A percentile compares a stretch with the other conserved stretches of the same genome.
Evolutionary conservation across 2,888 invertebrate species (phyloP).

Genomic region (Bembecia ichneumoniformis): DNA sequence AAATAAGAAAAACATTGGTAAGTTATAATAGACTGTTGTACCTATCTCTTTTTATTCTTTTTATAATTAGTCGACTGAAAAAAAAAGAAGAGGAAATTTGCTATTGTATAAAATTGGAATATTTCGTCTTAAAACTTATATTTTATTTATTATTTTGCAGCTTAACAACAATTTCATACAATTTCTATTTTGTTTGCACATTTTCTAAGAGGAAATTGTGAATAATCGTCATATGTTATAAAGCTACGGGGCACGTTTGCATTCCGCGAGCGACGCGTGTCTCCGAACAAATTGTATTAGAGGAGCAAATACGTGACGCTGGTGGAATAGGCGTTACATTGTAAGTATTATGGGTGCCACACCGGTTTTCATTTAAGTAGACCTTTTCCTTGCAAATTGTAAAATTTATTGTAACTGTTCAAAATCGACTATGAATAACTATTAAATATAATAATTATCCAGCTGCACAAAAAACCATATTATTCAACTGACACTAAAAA

Average conservation of each 20-base stretch:
- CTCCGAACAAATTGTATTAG: slow-evolving; percentile 66
- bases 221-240: slow-evolving; percentile 56
- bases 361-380: neutral
- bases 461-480: no score
- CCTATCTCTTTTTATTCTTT: no score
- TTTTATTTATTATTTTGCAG: neutral
- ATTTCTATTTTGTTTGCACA: slow-evolving; percentile 20
- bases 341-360: neutral
- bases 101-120: neutral
- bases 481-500: no score
- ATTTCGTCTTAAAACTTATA: neutral
- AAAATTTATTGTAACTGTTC: no score
- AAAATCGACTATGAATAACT: no score
- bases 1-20: no score
- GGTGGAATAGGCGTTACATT: slow-evolving; percentile 1
- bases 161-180: slow-evolving; percentile 7
- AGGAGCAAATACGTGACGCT: slow-evolving; percentile 60
- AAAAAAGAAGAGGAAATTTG: no score
- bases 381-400: no score
- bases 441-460: no score
- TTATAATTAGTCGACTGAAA: no score
- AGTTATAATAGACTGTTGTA: no score
- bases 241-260: slow-evolving; percentile 46
- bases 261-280: slow-evolving; percentile 47
- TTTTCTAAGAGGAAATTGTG: slow-evolving; percentile 32